Percentiles rank a stretch among this genome's conserved stretches.
These are phyloP conservation scores for Oeneis ivallda DNA, from an alignment of 2,888 invertebrate genomes.

Conservation along the genomic window DNA sequence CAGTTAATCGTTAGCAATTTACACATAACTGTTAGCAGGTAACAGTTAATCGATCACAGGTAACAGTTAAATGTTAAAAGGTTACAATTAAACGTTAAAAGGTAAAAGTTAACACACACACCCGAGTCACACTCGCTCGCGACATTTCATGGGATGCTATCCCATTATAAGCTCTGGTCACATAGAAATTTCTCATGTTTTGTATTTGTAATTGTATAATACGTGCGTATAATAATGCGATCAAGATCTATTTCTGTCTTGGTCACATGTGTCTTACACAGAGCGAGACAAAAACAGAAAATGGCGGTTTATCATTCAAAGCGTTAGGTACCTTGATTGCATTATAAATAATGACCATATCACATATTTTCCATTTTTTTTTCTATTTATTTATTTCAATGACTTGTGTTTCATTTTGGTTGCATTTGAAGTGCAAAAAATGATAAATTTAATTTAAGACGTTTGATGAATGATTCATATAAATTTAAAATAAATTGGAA, in stretches of 20 bases:
- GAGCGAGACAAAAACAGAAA: no score
- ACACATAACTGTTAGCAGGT: neutral
- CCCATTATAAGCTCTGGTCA: neutral
- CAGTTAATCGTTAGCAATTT: neutral
- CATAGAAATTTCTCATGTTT: conserved; percentile 1
- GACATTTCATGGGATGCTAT: neutral
- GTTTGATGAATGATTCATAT: neutral
- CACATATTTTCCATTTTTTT: no score
- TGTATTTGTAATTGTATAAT: neutral
- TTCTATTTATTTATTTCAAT: no score
- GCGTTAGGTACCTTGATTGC: no score
- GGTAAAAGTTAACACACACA: neutral
- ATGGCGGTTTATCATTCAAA: no score
- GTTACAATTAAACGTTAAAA: neutral
- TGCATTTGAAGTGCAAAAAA: no score
- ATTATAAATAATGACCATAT: no score
- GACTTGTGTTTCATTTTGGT: no score
- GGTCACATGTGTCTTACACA: no score
- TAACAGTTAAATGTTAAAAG: neutral
- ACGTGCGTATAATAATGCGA: neutral
- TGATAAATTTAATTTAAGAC: neutral
- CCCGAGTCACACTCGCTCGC: conserved; percentile 5
- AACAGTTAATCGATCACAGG: neutral
- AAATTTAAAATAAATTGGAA: neutral
- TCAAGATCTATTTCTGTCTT: no score